A percentile compares a stretch with the other conserved stretches of the same genome.
phyloP scores from a whole-genome alignment of 2,797 vertebrate genomes.

The Ciconia nigra region DNA sequence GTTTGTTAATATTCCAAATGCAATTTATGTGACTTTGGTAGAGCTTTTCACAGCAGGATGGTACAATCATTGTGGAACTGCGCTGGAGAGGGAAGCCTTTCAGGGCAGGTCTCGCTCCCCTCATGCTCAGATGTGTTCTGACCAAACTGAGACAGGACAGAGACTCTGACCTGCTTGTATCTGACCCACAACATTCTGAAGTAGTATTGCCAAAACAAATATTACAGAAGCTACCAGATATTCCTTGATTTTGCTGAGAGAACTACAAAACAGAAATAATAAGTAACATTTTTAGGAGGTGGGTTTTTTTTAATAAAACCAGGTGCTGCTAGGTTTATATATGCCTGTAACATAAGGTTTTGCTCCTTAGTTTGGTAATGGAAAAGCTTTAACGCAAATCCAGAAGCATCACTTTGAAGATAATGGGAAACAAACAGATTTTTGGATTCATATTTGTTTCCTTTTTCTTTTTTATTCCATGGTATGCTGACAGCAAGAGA shows the following conservation, averaged over 20 bases:
- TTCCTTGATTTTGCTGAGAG: neutral
- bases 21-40: neutral
- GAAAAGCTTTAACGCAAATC: neutral
- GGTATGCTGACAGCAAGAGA: neutral
- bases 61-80: neutral
- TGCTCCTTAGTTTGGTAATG: neutral
- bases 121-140: neutral
- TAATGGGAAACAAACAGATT: neutral
- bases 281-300: neutral
- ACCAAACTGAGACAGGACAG: neutral
- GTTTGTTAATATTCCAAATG: neutral
- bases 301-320: neutral
- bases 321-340: neutral
- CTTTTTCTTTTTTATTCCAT: neutral
- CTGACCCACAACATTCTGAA: neutral
- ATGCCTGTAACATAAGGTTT: neutral
- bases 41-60: neutral
- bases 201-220: neutral
- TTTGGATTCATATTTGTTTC: neutral
- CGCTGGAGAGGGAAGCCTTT: neutral
- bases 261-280: neutral
- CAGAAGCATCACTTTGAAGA: neutral
- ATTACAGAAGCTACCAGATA: neutral
- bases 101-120: neutral
- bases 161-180: neutral